Evolutionary conservation across 2,888 invertebrate species (phyloP), one percentile per base, ranked within the genome.

Genomic region (Acleris cristana): DNA sequence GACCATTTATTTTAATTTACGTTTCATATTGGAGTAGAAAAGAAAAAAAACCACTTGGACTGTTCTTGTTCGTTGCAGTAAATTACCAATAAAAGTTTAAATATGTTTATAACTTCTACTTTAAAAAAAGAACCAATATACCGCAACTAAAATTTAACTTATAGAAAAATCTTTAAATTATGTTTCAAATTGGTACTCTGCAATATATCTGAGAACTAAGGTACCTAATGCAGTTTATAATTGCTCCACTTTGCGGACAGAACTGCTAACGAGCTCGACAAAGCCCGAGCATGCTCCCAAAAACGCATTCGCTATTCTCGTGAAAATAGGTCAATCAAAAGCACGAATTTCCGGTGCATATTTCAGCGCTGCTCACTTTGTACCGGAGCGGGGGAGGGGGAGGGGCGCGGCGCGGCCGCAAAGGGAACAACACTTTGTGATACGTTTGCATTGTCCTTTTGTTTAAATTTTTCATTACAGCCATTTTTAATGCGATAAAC

Each of bases 251-350:
- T 48, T 48, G 18, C 18, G 48, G 8, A 48, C 48, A 2, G n/a
- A 5, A n/a, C 8, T 18, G 18, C 48, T 48, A 48, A 48, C 48
- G 18, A 48, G 48, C 18, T 5, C n/a, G 48, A 18, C 16, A 18
- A 16, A 48, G n/a, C n/a, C 48, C 4, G 18, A n/a, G 48, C 48
- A 48, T 16, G 48, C 12, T 7, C 53, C 19, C 16, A 26, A 5
- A 14, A 56, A 51, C 49, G 34, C 34, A 56, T 30, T 19, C 49
- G 21, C 26, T 23, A 45, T 14, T 45, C 49, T 52, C 8, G n/a
- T n/a, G 51, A 3, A 53, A 64, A 53, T 65, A 53, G 45, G 57
- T 58, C 58, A 45, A 48, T 48, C 12, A 58, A 58, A 64, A 58
- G 53, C 48, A 18, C 49, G 45, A 48, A 58, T 58, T 64, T 48